Evolutionary conservation across 1,140 invertebrate species (phyloP).

Genomic region (Caenorhabditis latens): DNA sequence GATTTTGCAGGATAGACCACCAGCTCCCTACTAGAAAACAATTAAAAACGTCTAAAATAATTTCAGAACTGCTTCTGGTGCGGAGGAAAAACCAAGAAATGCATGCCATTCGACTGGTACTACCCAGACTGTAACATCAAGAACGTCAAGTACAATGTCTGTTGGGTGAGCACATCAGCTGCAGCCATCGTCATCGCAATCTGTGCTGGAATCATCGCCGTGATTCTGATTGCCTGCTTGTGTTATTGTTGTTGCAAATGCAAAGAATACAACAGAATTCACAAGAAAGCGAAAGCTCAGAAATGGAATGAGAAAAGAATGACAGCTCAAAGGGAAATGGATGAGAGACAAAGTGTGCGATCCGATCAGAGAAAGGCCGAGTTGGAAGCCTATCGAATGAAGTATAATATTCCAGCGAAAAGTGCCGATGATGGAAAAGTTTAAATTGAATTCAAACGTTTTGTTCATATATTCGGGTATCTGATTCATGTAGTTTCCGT

Average conservation of each 20-base stretch:
- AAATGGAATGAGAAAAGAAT: constrained; percentile 38
- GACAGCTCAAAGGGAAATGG: constrained; percentile 34
- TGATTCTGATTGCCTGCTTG: constrained; percentile 38
- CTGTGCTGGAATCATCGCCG: constrained; percentile 35
- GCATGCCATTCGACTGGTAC: constrained; percentile 59
- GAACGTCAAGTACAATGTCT: constrained; percentile 56
- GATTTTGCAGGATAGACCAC: too few species aligned
- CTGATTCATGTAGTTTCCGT: not conserved
- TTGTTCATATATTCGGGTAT: not conserved
- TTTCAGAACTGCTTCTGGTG: constrained; percentile 56
- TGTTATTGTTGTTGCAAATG: constrained; percentile 60
- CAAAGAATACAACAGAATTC: constrained; percentile 51
- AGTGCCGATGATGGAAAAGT: constrained; percentile 15
- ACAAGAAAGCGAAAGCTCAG: constrained; percentile 44
- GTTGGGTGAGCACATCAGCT: constrained; percentile 58
- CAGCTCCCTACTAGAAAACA: too few species aligned
- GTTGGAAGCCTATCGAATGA: constrained; percentile 48
- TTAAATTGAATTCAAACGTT: not conserved
- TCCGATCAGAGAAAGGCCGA: constrained; percentile 45
- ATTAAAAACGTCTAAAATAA: not conserved
- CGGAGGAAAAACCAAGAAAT: constrained; percentile 49
- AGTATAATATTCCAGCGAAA: constrained; percentile 48
- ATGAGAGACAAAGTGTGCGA: constrained; percentile 36
- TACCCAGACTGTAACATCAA: constrained; percentile 55
- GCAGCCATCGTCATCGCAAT: constrained; percentile 50